Percentiles rank a stretch among this genome's conserved stretches.
phyloP scores from a whole-genome alignment of 37 sponge, comb jelly and placozoan genomes.

The Halisarca cf. caerulea region DNA sequence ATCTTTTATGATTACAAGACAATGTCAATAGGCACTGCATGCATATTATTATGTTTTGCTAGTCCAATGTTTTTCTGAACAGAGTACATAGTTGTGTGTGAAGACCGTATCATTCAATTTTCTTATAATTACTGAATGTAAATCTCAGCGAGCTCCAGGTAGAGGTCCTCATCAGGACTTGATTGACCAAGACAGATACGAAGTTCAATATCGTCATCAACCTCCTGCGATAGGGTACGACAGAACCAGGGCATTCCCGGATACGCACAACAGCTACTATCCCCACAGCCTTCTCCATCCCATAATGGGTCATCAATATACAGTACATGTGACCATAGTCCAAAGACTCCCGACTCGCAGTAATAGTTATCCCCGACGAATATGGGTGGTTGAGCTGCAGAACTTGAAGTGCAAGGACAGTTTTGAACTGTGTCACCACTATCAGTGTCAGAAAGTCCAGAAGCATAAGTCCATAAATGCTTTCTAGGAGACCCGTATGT shows the following conservation, averaged over 20 bases:
- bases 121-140: slow-evolving; percentile 21
- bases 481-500: slow-evolving; percentile 14
- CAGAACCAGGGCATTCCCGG: slow-evolving; percentile 33
- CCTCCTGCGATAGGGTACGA: slow-evolving; percentile 11
- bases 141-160: slow-evolving; percentile 10
- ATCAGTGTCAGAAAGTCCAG: slow-evolving; percentile 15
- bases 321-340: neutral
- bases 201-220: slow-evolving; percentile 28
- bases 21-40: too few relatives aligned
- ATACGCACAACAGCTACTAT: slow-evolving; percentile 4
- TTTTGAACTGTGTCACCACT: neutral
- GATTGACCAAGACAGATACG: neutral
- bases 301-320: slow-evolving; percentile 24
- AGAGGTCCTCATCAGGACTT: neutral
- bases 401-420: slow-evolving; percentile 13
- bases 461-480: slow-evolving; percentile 12
- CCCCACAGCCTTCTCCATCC: slow-evolving; percentile 31
- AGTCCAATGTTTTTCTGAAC: too few relatives aligned
- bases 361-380: slow-evolving; percentile 10
- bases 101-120: too few relatives aligned
- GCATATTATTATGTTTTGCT: too few relatives aligned
- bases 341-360: slow-evolving; percentile 11
- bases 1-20: too few relatives aligned
- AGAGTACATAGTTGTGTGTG: too few relatives aligned
- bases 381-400: neutral